These are phyloP conservation scores for Pampusana beccarii DNA, from an alignment of 2,113 vertebrate species.

Conservation along the genomic window DNA sequence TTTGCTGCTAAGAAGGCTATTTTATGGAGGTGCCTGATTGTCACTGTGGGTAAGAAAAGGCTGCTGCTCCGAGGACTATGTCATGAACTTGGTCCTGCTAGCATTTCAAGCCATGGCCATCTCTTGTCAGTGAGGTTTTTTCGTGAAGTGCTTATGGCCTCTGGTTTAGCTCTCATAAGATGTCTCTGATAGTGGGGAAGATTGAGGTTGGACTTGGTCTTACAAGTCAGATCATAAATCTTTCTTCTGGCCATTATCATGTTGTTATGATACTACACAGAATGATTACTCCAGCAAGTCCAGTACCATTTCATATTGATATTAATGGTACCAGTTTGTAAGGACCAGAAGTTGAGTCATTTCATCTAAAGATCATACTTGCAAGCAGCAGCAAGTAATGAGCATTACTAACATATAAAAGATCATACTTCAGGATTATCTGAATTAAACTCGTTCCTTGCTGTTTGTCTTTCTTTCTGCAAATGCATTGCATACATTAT, in stretches of 20 bases:
- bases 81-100: not conserved
- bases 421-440: not conserved
- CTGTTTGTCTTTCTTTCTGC: not conserved
- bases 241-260: not conserved
- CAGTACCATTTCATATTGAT: not conserved
- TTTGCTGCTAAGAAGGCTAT: not conserved
- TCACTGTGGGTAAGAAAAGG: not conserved
- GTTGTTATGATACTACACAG: not conserved
- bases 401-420: not conserved
- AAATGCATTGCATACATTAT: not conserved
- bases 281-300: not conserved
- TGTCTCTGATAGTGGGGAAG: not conserved
- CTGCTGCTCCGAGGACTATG: not conserved
- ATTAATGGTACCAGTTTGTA: not conserved
- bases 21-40: not conserved
- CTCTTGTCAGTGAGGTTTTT: not conserved
- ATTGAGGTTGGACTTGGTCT: not conserved
- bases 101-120: not conserved
- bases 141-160: accelerated
- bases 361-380: not conserved
- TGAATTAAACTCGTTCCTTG: not conserved
- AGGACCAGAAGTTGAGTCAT: not conserved
- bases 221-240: not conserved
- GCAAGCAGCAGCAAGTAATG: not conserved
- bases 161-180: not conserved